phyloP scores from a whole-genome alignment of 2,113 vertebrate genomes.

The Grammomys dolichurus region DNA sequence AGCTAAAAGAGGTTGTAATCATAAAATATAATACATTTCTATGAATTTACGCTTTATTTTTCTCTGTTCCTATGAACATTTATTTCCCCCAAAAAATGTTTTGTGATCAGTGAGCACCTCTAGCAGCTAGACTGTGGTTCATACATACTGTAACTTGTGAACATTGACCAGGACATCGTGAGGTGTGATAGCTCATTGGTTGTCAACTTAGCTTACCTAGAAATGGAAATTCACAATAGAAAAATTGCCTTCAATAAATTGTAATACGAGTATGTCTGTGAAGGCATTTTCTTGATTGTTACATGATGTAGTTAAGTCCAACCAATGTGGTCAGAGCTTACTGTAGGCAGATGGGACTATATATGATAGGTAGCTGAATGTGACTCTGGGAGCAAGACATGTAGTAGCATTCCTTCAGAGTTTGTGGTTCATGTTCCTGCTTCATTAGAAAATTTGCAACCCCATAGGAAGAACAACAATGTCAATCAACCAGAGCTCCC shows the following conservation, averaged over 20 bases:
- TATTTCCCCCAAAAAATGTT: not conserved
- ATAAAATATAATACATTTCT: not conserved
- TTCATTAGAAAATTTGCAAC: not conserved
- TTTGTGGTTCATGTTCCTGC: not conserved
- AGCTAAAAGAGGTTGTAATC: not conserved
- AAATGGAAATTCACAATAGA: not conserved
- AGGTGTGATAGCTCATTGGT: not conserved
- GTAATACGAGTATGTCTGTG: not conserved
- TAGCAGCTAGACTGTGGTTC: not conserved
- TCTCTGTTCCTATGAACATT: not conserved
- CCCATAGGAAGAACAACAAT: too few relatives aligned
- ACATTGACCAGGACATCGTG: not conserved
- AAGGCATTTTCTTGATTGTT: not conserved
- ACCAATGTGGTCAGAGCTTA: too few relatives aligned
- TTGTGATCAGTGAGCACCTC: not conserved
- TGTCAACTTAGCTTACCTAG: not conserved
- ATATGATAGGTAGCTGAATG: not conserved
- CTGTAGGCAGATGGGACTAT: not conserved
- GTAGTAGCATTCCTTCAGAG: not conserved
- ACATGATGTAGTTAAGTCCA: not conserved
- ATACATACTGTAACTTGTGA: not conserved
- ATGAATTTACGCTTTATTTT: not conserved
- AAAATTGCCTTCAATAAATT: not conserved
- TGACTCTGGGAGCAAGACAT: not conserved
- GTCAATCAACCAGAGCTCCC: too few relatives aligned